Base-by-base conservation (phyloP, 1,140 invertebrate genomes). In the Phymastichus coffea region DNA sequence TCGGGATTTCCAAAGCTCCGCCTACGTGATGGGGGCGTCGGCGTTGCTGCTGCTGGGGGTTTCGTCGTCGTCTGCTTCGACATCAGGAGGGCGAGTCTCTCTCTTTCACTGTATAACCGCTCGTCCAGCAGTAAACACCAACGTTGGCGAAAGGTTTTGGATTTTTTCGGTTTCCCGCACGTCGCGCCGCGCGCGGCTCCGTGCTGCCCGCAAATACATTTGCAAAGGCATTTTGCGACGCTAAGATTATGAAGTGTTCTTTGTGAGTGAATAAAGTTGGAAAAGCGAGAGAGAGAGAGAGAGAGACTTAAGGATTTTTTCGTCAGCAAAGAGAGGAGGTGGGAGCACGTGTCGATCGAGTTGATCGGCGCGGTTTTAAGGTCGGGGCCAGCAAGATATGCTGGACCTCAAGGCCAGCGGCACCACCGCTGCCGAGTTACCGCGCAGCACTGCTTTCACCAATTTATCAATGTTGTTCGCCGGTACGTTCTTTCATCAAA, bases 391-490 rank as follows among this genome's bases (percentile, higher is more conserved):
- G 10, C 44, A 38, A 61, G 59, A 4, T 55, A 86, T 86, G 85
- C 75, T 86, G 72, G 85, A 86, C 78, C 82, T 86, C 67, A 86
- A 86, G 72, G 84, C 78, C 77, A 85, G 79, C 79, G 75, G 80
- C 79, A 85, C 77, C 76, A 86, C 78, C 77, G 84, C 70, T 79
- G 81, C 73, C 72, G 84, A 80, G 80, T 77, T 69, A 75, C 83
- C 70, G 76, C 83, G 78, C 48, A 80, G 75, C 46, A 79, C 78
- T 15, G 83, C 85, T 60, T 82, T 83, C 65, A 83, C 83, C 58
- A 86, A 86, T 71, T 81, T 86, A 67, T 85, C 84, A 35, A 86
- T 86, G 85, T 77, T 86, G 58, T 84, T 86, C 73, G 83, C 83
- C 66, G 84, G 84, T 86, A 84, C 72, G 77, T 77, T 59, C 63